A percentile compares a stretch with the other conserved stretches of the same genome.
Evolutionary conservation across 2,797 vertebrate genomes (phyloP).

Genomic region (Diplodus puntazzo): DNA sequence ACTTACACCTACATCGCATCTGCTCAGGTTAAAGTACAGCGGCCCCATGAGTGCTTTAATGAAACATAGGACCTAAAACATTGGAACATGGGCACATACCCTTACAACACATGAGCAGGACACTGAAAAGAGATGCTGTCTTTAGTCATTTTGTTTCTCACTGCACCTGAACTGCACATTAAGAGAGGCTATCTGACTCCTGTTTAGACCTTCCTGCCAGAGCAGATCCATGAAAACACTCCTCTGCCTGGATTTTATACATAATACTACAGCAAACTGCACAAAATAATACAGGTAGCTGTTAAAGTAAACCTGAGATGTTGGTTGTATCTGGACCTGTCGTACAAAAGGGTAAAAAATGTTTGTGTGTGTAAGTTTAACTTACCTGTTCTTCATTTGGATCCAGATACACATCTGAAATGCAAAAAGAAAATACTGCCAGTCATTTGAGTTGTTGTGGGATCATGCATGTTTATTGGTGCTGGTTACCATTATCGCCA

Average conservation of each 20-base stretch:
- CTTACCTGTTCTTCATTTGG: slow-evolving; percentile 84
- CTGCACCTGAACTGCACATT: neutral
- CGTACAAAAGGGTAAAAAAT: no score
- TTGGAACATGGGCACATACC: neutral
- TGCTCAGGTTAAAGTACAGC: neutral
- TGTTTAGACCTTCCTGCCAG: no score
- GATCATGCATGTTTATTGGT: neutral
- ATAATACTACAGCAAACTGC: neutral
- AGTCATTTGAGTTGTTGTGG: slow-evolving; percentile 4
- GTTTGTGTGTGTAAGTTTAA: neutral
- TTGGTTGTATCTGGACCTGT: no score
- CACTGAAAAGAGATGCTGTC: neutral
- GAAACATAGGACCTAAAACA: neutral
- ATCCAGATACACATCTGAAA: slow-evolving; percentile 87
- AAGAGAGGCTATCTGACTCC: no score
- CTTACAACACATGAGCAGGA: no score
- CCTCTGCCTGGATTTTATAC: neutral
- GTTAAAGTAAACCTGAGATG: neutral
- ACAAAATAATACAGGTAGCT: neutral
- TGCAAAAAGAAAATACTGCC: slow-evolving; percentile 10
- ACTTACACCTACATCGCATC: neutral
- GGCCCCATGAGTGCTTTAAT: neutral
- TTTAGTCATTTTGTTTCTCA: neutral
- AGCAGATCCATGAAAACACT: neutral
- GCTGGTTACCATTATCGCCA: neutral